Conservation (phyloP, 2,113 vertebrate genomes). For the Engraulis encrasicolus region DNA sequence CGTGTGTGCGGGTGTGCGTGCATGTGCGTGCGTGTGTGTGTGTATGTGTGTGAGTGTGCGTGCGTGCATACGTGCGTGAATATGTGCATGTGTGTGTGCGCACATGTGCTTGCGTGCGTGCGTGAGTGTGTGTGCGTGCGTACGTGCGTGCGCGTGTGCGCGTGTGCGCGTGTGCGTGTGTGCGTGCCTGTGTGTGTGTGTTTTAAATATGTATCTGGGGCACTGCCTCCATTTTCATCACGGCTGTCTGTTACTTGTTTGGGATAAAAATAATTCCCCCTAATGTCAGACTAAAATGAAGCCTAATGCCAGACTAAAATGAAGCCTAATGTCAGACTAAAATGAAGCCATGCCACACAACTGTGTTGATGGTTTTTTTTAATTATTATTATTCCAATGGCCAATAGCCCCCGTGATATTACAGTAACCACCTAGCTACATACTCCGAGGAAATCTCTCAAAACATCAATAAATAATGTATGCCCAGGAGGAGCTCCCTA, state of each 20-base stretch:
- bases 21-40: too few species aligned
- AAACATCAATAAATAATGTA: background rate
- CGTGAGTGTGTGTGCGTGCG: too few species aligned
- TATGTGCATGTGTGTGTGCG: too few species aligned
- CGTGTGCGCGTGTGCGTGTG: too few species aligned
- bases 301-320: background rate
- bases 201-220: slow-evolving; percentile 19
- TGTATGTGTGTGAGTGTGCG: too few species aligned
- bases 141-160: too few species aligned
- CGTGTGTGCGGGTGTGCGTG: too few species aligned
- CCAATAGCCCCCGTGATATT: background rate
- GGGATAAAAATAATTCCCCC: background rate
- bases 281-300: background rate
- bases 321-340: background rate
- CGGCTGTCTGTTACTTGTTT: slow-evolving; percentile 6
- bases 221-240: slow-evolving; percentile 1
- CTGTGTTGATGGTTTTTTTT: background rate
- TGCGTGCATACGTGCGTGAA: too few species aligned
- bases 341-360: background rate
- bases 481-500: background rate
- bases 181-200: slow-evolving; percentile 2
- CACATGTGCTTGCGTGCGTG: too few species aligned
- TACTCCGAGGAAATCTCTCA: background rate
- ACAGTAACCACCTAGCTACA: background rate
- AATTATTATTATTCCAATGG: too few species aligned